Percentiles rank a stretch among this genome's conserved stretches.
Conservation (phyloP, 2,113 vertebrate species). For the Pyrgilauda ruficollis region DNA sequence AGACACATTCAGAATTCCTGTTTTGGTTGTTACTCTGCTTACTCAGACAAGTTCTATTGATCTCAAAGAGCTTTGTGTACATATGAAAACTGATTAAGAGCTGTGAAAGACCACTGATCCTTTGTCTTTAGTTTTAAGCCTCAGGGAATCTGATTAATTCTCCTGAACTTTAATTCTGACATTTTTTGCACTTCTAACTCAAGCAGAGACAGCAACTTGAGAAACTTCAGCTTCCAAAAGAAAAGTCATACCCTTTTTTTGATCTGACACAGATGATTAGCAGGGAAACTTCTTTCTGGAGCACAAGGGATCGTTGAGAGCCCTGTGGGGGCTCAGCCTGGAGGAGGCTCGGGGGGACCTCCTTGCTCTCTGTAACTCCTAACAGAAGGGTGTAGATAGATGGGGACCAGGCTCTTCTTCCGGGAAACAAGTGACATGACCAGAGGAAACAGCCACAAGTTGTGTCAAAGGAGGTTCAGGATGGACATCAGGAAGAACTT, state of each 20-base stretch:
- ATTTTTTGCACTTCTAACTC: neutral
- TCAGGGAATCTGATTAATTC: neutral
- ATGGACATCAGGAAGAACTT: neutral
- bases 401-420: neutral
- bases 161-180: neutral
- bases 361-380: neutral
- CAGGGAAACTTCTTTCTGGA: neutral
- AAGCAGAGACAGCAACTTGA: neutral
- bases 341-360: neutral
- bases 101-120: neutral
- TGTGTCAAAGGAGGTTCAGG: neutral
- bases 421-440: neutral
- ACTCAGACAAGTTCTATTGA: neutral
- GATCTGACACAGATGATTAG: neutral
- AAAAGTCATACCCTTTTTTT: neutral
- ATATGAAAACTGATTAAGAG: slow-evolving; percentile 1
- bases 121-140: slow-evolving; percentile 5
- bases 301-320: neutral
- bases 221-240: neutral
- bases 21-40: neutral
- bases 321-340: neutral
- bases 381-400: neutral
- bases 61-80: neutral
- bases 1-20: neutral
- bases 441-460: neutral